Evolutionary conservation across 1,140 invertebrate species (phyloP).

Genomic region (Maniola jurtina): DNA sequence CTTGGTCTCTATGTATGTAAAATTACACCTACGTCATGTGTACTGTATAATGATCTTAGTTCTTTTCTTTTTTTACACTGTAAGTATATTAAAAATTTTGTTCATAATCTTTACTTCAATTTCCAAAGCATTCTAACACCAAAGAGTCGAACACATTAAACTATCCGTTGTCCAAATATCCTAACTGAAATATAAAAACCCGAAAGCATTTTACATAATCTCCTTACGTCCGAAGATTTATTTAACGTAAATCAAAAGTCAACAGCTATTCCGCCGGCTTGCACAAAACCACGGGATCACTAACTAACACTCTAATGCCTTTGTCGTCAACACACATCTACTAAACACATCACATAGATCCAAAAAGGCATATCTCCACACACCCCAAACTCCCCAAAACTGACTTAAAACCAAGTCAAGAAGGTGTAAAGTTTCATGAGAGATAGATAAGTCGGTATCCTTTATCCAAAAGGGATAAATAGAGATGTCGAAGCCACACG

Average conservation of each 20-base stretch:
- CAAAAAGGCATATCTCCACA: slow-evolving; percentile 34
- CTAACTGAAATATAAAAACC: slow-evolving; percentile 21
- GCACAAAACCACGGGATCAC: slow-evolving; percentile 67
- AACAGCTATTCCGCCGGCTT: slow-evolving; percentile 52
- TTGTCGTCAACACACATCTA: slow-evolving; percentile 69
- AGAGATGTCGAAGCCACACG: slow-evolving; percentile 66
- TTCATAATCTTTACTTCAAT: no score
- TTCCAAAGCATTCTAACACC: no score
- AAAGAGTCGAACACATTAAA: no score
- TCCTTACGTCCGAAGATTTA: slow-evolving; percentile 53
- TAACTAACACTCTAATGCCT: slow-evolving; percentile 68
- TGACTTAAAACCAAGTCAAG: slow-evolving; percentile 7
- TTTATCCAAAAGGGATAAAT: slow-evolving; percentile 67
- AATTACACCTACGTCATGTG: no score
- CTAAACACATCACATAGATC: slow-evolving; percentile 45
- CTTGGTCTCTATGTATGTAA: no score
- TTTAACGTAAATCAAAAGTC: slow-evolving; percentile 67
- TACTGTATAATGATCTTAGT: no score
- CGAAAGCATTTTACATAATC: slow-evolving; percentile 46
- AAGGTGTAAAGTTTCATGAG: slow-evolving; percentile 37
- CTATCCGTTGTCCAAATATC: background rate
- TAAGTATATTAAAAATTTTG: no score
- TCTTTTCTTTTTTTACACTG: no score
- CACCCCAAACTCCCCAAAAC: slow-evolving; percentile 28
- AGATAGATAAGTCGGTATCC: slow-evolving; percentile 44